phyloP scores from a whole-genome alignment of 2,797 vertebrate genomes.

The Gymnocypris eckloni region DNA sequence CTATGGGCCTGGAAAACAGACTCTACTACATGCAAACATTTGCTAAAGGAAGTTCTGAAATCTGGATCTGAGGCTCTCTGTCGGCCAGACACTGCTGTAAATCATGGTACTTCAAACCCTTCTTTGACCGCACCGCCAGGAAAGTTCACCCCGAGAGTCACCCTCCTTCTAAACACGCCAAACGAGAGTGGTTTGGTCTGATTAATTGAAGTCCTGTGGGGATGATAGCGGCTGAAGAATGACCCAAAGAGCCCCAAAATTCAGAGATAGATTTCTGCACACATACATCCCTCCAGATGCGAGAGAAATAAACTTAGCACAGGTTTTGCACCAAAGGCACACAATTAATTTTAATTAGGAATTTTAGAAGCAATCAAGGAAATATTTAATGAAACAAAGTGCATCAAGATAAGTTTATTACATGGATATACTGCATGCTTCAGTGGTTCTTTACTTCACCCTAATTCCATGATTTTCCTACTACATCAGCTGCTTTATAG shows the following conservation, averaged over 20 bases:
- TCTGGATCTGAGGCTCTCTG: constrained; percentile 50
- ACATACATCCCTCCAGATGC: constrained; percentile 53
- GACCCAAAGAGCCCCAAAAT: constrained; percentile 52
- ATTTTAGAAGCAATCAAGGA: constrained; percentile 13
- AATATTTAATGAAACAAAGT: not conserved
- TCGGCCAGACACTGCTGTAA: constrained; percentile 56
- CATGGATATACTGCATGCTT: not conserved
- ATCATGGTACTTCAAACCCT: constrained; percentile 58
- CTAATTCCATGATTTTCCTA: not conserved
- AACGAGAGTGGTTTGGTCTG: constrained; percentile 55
- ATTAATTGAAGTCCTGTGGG: constrained; percentile 59
- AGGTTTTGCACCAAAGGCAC: constrained; percentile 5
- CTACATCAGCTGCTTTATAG: not conserved
- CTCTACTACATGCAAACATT: constrained; percentile 60
- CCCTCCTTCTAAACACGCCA: constrained; percentile 58
- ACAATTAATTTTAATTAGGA: not conserved
- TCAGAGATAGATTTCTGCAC: constrained; percentile 44
- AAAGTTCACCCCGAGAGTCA: constrained; percentile 57
- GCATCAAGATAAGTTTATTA: not conserved
- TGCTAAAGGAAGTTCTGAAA: constrained; percentile 62
- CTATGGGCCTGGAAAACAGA: constrained; percentile 53
- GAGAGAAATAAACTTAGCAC: constrained; percentile 29
- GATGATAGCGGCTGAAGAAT: constrained; percentile 48
- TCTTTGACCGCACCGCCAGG: constrained; percentile 52
- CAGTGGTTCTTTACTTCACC: not conserved